Conservation (phyloP, 2,113 vertebrate species). For the Rutilus rutilus region DNA sequence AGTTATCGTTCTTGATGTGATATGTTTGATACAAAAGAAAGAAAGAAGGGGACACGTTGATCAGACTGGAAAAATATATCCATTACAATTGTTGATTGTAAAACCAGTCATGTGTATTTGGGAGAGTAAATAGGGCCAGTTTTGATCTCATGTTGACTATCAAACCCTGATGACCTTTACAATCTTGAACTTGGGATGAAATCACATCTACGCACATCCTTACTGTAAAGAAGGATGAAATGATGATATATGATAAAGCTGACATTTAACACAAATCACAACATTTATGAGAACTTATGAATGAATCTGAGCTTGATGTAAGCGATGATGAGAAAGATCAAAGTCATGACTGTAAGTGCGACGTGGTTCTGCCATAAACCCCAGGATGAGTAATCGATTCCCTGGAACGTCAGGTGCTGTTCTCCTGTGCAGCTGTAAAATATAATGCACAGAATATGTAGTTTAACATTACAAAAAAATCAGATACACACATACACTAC, state of each 20-base stretch:
- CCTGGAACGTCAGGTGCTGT: slow-evolving; percentile 78
- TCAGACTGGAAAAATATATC: not conserved
- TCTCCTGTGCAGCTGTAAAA: slow-evolving; percentile 82
- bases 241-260: not conserved
- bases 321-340: slow-evolving; percentile 82
- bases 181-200: not conserved
- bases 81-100: not conserved
- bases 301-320: slow-evolving; percentile 87
- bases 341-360: slow-evolving; percentile 80
- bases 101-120: not conserved
- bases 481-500: not conserved
- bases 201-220: not conserved
- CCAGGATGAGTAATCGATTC: slow-evolving; percentile 83
- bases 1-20: too few species aligned
- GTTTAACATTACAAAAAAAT: not conserved
- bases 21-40: not conserved
- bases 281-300: slow-evolving; percentile 84
- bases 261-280: not conserved
- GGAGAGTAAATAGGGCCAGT: not conserved
- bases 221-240: not conserved
- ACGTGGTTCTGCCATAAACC: slow-evolving; percentile 90
- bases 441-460: not conserved
- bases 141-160: too few species aligned
- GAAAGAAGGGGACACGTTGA: not conserved
- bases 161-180: too few species aligned